Conservation (phyloP, 2,888 invertebrate genomes). For the Eurois occulta region DNA sequence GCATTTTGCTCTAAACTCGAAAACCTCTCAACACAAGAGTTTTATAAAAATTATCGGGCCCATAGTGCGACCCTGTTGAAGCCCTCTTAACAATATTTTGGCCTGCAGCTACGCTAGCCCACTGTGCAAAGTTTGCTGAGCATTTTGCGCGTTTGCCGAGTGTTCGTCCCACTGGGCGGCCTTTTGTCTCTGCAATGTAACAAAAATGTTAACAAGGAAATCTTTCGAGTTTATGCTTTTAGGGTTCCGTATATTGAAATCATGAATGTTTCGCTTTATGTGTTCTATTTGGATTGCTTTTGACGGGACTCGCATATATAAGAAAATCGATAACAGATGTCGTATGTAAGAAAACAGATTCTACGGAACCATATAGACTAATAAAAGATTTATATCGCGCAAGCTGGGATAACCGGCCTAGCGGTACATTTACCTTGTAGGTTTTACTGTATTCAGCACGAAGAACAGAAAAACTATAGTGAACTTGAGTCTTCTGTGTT, state of each 20-base stretch:
- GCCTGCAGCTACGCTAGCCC: slow-evolving; percentile 72
- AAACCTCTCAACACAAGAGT: slow-evolving; percentile 75
- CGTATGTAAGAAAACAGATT: not conserved
- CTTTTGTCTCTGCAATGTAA: slow-evolving; percentile 59
- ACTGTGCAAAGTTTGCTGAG: slow-evolving; percentile 75
- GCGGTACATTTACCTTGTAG: not conserved
- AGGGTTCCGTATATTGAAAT: slow-evolving; percentile 3
- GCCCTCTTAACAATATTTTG: slow-evolving; percentile 82
- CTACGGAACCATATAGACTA: not conserved
- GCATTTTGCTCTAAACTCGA: slow-evolving; percentile 65
- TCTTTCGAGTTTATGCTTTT: slow-evolving; percentile 34
- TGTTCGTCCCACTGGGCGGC: slow-evolving; percentile 69
- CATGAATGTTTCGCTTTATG: slow-evolving; percentile 2
- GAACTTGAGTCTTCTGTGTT: not conserved
- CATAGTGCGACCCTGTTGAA: slow-evolving; percentile 74
- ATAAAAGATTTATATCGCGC: not conserved
- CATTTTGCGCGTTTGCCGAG: slow-evolving; percentile 70
- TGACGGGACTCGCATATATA: not conserved
- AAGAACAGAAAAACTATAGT: not conserved
- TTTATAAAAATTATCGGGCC: slow-evolving; percentile 85
- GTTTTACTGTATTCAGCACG: not conserved
- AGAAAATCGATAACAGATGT: not conserved
- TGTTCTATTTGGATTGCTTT: not conserved
- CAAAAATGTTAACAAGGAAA: slow-evolving; percentile 54
- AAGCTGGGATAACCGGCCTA: not conserved